These are phyloP conservation scores for Aricia artaxerxes DNA, from an alignment of 2,888 invertebrate species.

Conservation along the genomic window DNA sequence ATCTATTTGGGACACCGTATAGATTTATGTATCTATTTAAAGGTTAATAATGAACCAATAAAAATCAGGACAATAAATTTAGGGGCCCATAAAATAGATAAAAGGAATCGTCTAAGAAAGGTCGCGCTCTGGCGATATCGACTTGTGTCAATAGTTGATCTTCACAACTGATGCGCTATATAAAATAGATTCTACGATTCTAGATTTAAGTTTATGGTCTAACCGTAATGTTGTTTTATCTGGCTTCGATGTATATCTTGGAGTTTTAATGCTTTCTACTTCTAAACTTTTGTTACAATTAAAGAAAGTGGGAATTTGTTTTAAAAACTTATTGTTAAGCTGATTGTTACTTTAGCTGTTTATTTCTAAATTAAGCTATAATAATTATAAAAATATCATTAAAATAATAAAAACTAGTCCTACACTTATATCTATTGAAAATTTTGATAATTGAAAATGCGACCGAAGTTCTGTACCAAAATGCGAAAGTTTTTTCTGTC, in stretches of 20 bases:
- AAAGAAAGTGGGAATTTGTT: too few species aligned
- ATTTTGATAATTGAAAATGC: too few species aligned
- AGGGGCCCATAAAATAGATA: constrained; percentile 34
- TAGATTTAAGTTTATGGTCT: background rate
- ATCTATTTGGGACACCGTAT: constrained; percentile 5
- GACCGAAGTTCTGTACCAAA: too few species aligned
- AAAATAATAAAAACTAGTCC: too few species aligned
- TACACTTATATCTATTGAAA: too few species aligned
- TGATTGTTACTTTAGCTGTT: too few species aligned
- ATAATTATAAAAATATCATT: too few species aligned
- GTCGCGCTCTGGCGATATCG: constrained; percentile 60
- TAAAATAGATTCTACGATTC: constrained; percentile 11
- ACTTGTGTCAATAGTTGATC: constrained; percentile 56
- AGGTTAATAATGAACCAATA: constrained; percentile 14
- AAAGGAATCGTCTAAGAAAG: constrained; percentile 34
- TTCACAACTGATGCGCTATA: constrained; percentile 15
- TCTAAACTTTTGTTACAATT: too few species aligned
- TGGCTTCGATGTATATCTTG: background rate
- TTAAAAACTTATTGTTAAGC: too few species aligned
- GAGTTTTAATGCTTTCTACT: background rate
- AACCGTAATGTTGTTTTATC: background rate
- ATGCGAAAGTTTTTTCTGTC: too few species aligned
- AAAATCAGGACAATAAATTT: constrained; percentile 33
- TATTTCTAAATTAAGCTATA: too few species aligned
- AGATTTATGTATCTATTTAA: constrained; percentile 20